phyloP scores from a whole-genome alignment of 2,888 invertebrate genomes.

The Drosophila robusta region DNA sequence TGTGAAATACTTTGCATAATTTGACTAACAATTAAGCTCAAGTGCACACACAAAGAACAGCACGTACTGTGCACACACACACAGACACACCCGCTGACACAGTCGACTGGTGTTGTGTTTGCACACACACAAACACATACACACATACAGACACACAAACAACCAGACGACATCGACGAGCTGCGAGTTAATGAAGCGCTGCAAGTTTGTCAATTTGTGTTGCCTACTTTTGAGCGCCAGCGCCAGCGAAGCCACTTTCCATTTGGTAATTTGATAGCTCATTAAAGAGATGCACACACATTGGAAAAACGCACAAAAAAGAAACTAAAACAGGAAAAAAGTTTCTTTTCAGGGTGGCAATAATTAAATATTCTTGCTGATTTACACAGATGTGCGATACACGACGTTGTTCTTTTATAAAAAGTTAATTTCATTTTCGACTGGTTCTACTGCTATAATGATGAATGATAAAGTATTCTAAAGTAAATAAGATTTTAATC shows the following conservation, averaged over 20 bases:
- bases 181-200: slow-evolving; percentile 48
- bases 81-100: not conserved
- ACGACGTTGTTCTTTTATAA: no score
- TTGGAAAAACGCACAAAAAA: not conserved
- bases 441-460: no score
- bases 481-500: no score
- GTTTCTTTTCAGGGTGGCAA: not conserved
- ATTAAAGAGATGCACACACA: slow-evolving; percentile 16
- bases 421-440: no score
- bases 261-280: slow-evolving; percentile 27
- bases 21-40: slow-evolving; percentile 72
- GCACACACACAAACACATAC: not conserved
- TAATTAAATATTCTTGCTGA: not conserved
- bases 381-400: not conserved
- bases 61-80: slow-evolving; percentile 12
- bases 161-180: slow-evolving; percentile 12
- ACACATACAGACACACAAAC: not conserved
- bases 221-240: slow-evolving; percentile 41
- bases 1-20: slow-evolving; percentile 69
- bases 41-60: slow-evolving; percentile 36
- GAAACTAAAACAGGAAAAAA: no score
- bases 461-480: no score
- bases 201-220: slow-evolving; percentile 41
- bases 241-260: not conserved
- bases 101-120: slow-evolving; percentile 2